Percentiles rank a stretch among this genome's conserved stretches.
These are phyloP conservation scores for Volucella inanis DNA, from an alignment of 2,888 invertebrate genomes.

Conservation along the genomic window DNA sequence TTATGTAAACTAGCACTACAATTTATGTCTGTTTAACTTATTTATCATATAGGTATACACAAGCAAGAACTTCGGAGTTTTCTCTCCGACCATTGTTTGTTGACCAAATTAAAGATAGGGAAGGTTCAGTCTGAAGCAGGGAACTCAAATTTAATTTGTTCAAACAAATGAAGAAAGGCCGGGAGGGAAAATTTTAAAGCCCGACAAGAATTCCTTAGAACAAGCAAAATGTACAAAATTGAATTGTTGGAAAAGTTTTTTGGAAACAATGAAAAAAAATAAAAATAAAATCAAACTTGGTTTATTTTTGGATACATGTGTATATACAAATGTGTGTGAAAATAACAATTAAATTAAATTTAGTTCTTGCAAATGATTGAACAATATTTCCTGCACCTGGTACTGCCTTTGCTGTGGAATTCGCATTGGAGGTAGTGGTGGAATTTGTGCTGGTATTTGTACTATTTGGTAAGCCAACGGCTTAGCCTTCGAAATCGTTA, in stretches of 20 bases:
- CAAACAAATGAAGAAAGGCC: not conserved
- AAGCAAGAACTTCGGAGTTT: too few relatives aligned
- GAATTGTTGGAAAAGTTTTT: not conserved
- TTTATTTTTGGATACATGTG: not conserved
- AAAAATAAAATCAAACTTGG: not conserved
- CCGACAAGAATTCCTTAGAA: not conserved
- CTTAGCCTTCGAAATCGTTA: not conserved
- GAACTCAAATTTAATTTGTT: too few relatives aligned
- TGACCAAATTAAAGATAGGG: too few relatives aligned
- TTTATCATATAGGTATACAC: too few relatives aligned
- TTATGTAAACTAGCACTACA: too few relatives aligned
- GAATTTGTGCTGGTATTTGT: not conserved
- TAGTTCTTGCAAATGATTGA: not conserved
- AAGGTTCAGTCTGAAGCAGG: too few relatives aligned
- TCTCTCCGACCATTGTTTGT: too few relatives aligned
- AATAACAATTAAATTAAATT: not conserved
- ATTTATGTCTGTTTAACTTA: too few relatives aligned
- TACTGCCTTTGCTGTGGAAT: not conserved
- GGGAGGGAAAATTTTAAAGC: not conserved
- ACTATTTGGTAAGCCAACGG: not conserved
- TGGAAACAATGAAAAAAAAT: not conserved
- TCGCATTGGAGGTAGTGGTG: not conserved
- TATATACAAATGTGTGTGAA: not conserved
- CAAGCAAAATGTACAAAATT: not conserved
- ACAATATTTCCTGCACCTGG: not conserved